Base-by-base conservation (phyloP, 2,113 vertebrate genomes). In the Pipra filicauda region DNA sequence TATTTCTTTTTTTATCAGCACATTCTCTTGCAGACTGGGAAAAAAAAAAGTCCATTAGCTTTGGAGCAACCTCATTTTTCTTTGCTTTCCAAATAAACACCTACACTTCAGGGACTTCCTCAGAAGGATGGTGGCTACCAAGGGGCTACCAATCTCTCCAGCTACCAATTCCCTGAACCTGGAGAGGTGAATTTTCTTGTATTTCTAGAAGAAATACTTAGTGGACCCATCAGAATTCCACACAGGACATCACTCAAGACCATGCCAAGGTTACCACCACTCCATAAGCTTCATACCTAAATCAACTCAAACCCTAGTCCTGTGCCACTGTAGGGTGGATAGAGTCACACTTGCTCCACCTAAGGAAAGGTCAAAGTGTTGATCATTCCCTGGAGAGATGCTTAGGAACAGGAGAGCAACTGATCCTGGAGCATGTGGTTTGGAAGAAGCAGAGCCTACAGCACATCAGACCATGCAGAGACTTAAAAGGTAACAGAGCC, bases 31-130 rank as follows among this genome's bases (percentile, higher is more conserved):
- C 82, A 93, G 67, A 59, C 54, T 75, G 3, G 15, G 0, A 49
- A 55, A 74, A 75, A 74, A 92, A 88, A 92, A 85, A 93, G n/a
- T 72, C 91, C 96, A 95, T 96, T 97, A 90, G 85, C 93, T 97
- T 96, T 82, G 85, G 89, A 97, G 93, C 94, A 91, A 95, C 89
- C 96, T 97, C 93, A 94, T 97, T 97, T 97, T 97, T 97, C 97
- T 97, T 62, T 95, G 94, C 97, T 96, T 97, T 95, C 97, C 95
- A 96, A 97, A 96, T 66, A 88, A 96, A 94, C 94, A 96, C 94
- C 97, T 83, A 43, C 57, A 54, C 93, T 79, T 79, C 93, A 96
- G 52, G 51, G 85, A 64, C 66, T 49, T 74, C 77, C 64, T 81
- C 80, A 89, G 35, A 57, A 71, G 35, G 46, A 22, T 6, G 44